phyloP scores from a whole-genome alignment of 2,797 vertebrate species.

The Emys orbicularis region DNA sequence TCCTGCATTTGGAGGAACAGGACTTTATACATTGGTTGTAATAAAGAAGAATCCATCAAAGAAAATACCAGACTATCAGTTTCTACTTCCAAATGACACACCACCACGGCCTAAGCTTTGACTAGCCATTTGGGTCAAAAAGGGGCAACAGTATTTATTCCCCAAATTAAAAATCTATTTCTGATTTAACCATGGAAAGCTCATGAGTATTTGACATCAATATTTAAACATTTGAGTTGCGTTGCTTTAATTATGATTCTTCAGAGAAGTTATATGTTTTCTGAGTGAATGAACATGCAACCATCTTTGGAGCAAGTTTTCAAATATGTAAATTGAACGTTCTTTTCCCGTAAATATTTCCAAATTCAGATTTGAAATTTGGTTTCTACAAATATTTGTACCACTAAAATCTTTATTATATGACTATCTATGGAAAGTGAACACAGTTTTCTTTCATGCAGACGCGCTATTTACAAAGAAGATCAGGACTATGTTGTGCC shows the following conservation, averaged over 20 bases:
- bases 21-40: not conserved
- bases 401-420: not conserved
- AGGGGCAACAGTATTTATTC: not conserved
- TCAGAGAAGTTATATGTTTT: not conserved
- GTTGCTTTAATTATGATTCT: not conserved
- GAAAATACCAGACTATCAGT: not conserved
- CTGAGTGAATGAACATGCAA: not conserved
- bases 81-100: not conserved
- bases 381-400: conserved; percentile 22
- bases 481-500: not conserved
- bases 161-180: not conserved
- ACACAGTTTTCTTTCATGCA: not conserved
- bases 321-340: not conserved
- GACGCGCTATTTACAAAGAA: not conserved
- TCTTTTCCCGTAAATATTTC: not conserved
- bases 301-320: not conserved
- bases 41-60: not conserved
- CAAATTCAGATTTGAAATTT: not conserved
- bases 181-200: not conserved
- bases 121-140: not conserved
- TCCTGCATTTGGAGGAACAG: not conserved
- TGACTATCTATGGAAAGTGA: not conserved
- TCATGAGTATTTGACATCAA: not conserved
- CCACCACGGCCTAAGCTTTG: not conserved
- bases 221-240: not conserved